phyloP scores from a whole-genome alignment of 1,140 invertebrate species.

The Bombyx mori region ASM3026992v2 NC_085134.1:7388001-7388500 shows the following conservation, averaged over 20 bases:
- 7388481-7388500: slow-evolving; percentile 12
- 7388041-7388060: slow-evolving; percentile 9
- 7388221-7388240: no score
- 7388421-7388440: slow-evolving; percentile 21
- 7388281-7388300: no score
- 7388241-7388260: no score
- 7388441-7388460: slow-evolving; percentile 27
- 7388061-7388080: slow-evolving; percentile 15
- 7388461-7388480: slow-evolving; percentile 33
- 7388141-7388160: no score
- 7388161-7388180: no score
- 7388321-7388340: no score
- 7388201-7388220: no score
- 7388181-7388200: no score
- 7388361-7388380: no score
- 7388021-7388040: slow-evolving; percentile 1
- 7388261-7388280: no score
- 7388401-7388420: slow-evolving; percentile 5
- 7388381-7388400: background rate
- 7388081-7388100: slow-evolving; percentile 20
- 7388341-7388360: no score
- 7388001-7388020: background rate
- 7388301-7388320: no score
- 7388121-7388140: background rate
- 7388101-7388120: slow-evolving; percentile 9